Percentiles rank a stretch among this genome's conserved stretches.
Conservation (phyloP, 2,888 invertebrate species). For the Leptopilina syphax region DNA sequence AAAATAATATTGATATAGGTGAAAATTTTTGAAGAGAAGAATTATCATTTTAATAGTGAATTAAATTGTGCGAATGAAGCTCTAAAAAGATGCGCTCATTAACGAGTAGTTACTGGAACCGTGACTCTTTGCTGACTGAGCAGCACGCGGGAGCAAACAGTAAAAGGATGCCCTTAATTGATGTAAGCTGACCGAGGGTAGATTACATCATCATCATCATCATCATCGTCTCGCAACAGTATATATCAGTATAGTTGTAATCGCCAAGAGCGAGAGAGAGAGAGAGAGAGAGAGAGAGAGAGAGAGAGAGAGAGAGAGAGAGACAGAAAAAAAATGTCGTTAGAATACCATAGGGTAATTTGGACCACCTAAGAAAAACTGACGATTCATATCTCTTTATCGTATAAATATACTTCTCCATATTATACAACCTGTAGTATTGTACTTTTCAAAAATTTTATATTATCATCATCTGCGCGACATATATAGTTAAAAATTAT, state of each 20-base stretch:
- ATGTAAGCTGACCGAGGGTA: slow-evolving; percentile 38
- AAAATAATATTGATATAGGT: too few species aligned
- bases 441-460: neutral
- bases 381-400: slow-evolving; percentile 12
- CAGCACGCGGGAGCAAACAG: slow-evolving; percentile 22
- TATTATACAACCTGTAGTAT: neutral
- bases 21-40: too few species aligned
- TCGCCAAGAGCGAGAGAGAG: neutral
- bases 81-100: slow-evolving; percentile 39
- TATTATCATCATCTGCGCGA: neutral
- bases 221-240: slow-evolving; percentile 15
- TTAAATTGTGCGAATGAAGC: slow-evolving; percentile 33
- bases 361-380: slow-evolving; percentile 40
- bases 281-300: neutral
- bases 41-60: neutral
- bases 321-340: slow-evolving; percentile 36
- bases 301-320: too few species aligned
- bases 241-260: slow-evolving; percentile 9
- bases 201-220: slow-evolving; percentile 31
- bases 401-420: neutral
- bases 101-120: slow-evolving; percentile 40
- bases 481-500: slow-evolving; percentile 2
- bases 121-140: slow-evolving; percentile 40
- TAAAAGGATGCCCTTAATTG: slow-evolving; percentile 42
- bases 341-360: slow-evolving; percentile 34